Base-by-base conservation (phyloP, 2,797 vertebrate genomes). In the Lepidocolaptes lacrymiger region DNA sequence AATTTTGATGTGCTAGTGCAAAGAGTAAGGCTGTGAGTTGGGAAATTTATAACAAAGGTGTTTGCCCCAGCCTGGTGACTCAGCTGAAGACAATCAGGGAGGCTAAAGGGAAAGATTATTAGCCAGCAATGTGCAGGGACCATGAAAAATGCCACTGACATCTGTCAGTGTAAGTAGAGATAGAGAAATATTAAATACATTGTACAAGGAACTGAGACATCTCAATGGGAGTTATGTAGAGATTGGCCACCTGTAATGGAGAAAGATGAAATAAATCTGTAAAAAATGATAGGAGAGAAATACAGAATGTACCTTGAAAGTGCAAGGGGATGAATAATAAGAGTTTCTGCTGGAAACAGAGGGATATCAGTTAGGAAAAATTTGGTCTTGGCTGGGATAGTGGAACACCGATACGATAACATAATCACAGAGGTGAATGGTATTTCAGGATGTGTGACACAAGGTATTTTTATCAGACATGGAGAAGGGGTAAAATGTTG, bases 221-320 rank as follows among this genome's bases (percentile, higher is more conserved):
- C 80, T 90, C 77, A 78, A 7, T 86, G 67, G 80, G 86, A 94
- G 24, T 94, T 90, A 52, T 61, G 76, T 64, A 58, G 63, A 72
- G 46, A 86, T 75, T 78, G 69, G 62, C n/a, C 39, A 88, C 86
- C 54, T 78, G 54, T 85, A 93, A 75, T 54, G 43, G 46, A 84
- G 62, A 78, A 88, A 81, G 66, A 75, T 75, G 44, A 94, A 94
- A 94, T 78, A 74, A 93, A 80, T n/a, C 77, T 84, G 80, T 78
- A 91, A 77, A 19, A 81, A 84, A 61, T 62, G 37, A 43, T 78
- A 28, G 44, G 32, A 85, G 17, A 64, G 54, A 68, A 88, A 85
- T 64, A 24, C 23, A 75, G 82, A 84, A 61, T 61, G 37, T 83
- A 75, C 48, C 46, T 28, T 7, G 72, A 34, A 83, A 68, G 46